Evolutionary conservation across 2,113 vertebrate genomes (phyloP), one percentile per base, ranked within the genome.

Genomic region (Apodemus speciosus): DNA sequence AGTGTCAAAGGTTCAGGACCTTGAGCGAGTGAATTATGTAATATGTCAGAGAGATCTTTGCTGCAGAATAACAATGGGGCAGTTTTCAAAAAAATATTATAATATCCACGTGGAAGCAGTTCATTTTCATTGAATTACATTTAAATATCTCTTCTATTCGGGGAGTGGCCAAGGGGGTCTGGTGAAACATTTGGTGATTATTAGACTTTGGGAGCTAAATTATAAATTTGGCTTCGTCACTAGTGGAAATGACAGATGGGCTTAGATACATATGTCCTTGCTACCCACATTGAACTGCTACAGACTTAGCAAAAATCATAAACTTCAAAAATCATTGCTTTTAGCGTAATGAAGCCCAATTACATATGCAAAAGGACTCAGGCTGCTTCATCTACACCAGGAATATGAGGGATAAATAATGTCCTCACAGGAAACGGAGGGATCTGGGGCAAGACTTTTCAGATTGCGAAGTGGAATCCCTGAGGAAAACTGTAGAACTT

Each of bases 111-210:
- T 71, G 40, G 35, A 87, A 91, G 6, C 56, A 46, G n/a, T 38
- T 46, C 46, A 0, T 69, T 64, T 32, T 27, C 35, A 6, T 0
- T 49, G 58, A 85, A 43, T 46, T 21, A 1, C 18, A 56, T 72
- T 83, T 64, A 58, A 40, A 9, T 9, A 73, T 84, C 51, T 90
- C 73, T 92, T 40, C 46, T 46, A 3, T 53, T 4, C 72, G 38
- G 60, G 89, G 84, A 71, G 62, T 4, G 83, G 94, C 94, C 94
- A 93, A 94, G 69, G n/a, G 73, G 93, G 86, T 94, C 96, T 97
- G 97, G 85, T 35, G 38, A 91, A 95, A 95, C 96, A 97, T 96
- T 97, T 97, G 97, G 95, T 88, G 95, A 94, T 93, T 93, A 96
- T 96, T 97, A 97, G 96, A 69, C 81, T 96, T 93, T 43, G 73